Percentiles rank a stretch among this genome's conserved stretches.
These are phyloP conservation scores for Amphiprion clarkii DNA, from an alignment of 2,797 vertebrate genomes.

Conservation along the genomic window DNA sequence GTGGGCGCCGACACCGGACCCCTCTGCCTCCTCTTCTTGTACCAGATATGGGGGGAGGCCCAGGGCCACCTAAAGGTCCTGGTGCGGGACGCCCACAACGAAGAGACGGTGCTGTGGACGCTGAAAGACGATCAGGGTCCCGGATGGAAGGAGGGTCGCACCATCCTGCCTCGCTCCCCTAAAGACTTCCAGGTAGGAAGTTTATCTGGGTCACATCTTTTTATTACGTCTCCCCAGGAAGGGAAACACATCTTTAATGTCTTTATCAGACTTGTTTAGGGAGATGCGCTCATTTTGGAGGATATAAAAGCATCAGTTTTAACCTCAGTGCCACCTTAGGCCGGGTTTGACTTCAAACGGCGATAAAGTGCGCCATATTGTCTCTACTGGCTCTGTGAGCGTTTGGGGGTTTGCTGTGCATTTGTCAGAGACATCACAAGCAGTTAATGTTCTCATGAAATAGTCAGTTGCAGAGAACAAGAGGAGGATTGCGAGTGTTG, in stretches of 20 bases:
- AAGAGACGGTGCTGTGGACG: constrained; percentile 92
- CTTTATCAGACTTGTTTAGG: constrained; percentile 8
- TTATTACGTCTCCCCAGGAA: constrained; percentile 28
- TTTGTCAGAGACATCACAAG: constrained; percentile 66
- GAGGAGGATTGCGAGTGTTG: constrained; percentile 52
- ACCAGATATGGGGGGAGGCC: constrained; percentile 89
- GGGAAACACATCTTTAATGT: constrained; percentile 1
- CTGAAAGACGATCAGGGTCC: constrained; percentile 91
- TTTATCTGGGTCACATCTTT: constrained; percentile 39
- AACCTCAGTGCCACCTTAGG: constrained; percentile 44
- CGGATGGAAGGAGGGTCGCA: constrained; percentile 94
- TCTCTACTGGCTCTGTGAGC: constrained; percentile 39
- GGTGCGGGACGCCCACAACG: constrained; percentile 87
- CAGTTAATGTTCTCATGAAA: constrained; percentile 68
- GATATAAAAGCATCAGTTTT: constrained; percentile 3
- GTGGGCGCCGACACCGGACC: constrained; percentile 89
- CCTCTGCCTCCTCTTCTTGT: constrained; percentile 95
- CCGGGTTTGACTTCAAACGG: constrained; percentile 43
- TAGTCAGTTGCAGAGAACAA: constrained; percentile 45
- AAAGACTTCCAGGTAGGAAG: constrained; percentile 91
- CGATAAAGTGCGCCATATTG: constrained; percentile 29
- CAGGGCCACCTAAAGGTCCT: constrained; percentile 90
- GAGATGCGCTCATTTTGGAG: constrained; percentile 4
- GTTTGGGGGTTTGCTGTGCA: constrained; percentile 42
- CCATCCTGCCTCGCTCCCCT: constrained; percentile 93